Conservation (phyloP, 2,113 vertebrate genomes). For the Drymodes brunneopygia region DNA sequence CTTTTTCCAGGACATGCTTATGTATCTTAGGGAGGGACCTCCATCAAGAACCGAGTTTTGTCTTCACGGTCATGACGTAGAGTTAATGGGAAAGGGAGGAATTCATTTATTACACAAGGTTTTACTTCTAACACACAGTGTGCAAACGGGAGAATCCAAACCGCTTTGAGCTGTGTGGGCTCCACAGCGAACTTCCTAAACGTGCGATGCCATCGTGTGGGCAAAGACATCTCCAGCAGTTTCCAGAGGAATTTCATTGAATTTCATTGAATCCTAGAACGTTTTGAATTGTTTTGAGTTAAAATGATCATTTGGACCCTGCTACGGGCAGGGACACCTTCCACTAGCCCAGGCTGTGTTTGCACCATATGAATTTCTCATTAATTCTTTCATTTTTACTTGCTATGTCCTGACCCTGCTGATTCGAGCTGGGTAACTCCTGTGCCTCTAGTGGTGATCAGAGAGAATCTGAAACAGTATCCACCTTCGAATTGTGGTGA, state of each 20-base stretch:
- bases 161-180: fast-evolving
- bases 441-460: not conserved
- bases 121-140: not conserved
- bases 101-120: not conserved
- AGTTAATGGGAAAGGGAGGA: not conserved
- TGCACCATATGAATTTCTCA: fast-evolving
- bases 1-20: not conserved
- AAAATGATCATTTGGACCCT: not conserved
- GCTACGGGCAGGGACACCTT: not conserved
- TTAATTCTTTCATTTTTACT: not conserved
- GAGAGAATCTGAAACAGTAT: not conserved
- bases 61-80: not conserved
- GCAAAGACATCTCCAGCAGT: not conserved
- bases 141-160: not conserved
- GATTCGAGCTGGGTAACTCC: not conserved
- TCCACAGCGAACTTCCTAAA: not conserved
- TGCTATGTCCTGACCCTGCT: not conserved
- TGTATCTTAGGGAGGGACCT: not conserved
- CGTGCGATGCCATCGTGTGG: not conserved
- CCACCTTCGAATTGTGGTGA: not conserved
- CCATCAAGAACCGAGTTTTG: not conserved
- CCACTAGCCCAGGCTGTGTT: not conserved
- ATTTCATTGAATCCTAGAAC: not conserved
- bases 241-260: not conserved
- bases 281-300: not conserved